phyloP scores from a whole-genome alignment of 2,113 vertebrate species.

The Pangasianodon gigas region DNA sequence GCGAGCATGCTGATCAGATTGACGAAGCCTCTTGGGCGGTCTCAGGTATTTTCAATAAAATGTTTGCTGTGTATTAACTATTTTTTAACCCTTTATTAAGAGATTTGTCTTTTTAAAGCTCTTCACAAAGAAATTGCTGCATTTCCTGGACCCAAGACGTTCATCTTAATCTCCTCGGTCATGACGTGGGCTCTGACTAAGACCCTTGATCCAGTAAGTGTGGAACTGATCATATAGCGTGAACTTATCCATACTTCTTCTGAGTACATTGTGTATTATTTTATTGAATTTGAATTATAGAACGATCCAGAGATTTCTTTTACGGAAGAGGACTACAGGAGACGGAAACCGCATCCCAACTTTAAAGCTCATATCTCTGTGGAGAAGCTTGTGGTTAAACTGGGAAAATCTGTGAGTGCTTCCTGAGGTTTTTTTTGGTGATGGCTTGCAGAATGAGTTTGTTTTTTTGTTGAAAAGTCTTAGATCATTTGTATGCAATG shows the following conservation, averaged over 20 bases:
- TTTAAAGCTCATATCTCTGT: conserved; percentile 80
- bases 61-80: background rate
- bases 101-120: conserved; percentile 65
- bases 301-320: conserved; percentile 78
- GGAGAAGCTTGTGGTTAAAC: conserved; percentile 84
- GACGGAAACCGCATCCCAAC: conserved; percentile 81
- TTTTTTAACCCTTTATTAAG: background rate
- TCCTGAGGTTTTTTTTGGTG: background rate
- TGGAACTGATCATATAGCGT: background rate
- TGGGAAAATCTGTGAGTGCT: conserved; percentile 84
- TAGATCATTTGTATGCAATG: conserved; percentile 64
- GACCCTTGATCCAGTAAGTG: conserved; percentile 82
- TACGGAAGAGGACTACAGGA: conserved; percentile 83
- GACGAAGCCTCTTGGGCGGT: conserved; percentile 88
- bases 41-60: conserved; percentile 75
- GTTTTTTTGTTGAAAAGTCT: too few relatives aligned
- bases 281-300: conserved; percentile 60
- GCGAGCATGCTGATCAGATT: conserved; percentile 74
- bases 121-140: conserved; percentile 70
- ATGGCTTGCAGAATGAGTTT: background rate
- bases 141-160: conserved; percentile 80
- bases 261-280: background rate
- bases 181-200: conserved; percentile 90
- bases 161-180: conserved; percentile 89
- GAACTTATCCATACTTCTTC: background rate